Conservation (phyloP, 2,113 vertebrate genomes). For the Datnioides undecimradiatus region DNA sequence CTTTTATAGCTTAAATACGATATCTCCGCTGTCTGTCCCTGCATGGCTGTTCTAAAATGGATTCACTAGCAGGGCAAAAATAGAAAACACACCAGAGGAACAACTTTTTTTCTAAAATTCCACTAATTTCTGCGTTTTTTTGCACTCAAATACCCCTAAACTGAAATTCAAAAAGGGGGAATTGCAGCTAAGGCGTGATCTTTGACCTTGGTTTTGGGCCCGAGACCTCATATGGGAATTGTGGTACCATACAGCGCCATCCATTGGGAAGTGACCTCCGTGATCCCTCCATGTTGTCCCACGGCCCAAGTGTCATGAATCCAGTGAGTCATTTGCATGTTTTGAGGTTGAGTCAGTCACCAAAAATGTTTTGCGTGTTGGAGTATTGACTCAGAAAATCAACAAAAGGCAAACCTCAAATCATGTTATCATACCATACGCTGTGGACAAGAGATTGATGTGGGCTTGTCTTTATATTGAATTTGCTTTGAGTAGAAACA, state of each 20-base stretch:
- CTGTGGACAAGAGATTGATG: slow-evolving; percentile 17
- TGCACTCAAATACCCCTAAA: slow-evolving; percentile 24
- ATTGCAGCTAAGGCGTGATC: slow-evolving; percentile 38
- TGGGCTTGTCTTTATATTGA: slow-evolving; percentile 20
- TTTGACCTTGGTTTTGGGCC: slow-evolving; percentile 38
- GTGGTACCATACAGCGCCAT: slow-evolving; percentile 60
- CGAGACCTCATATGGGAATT: slow-evolving; percentile 49
- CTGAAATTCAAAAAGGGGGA: slow-evolving; percentile 27
- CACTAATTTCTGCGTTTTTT: slow-evolving; percentile 55
- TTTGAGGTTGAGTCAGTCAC: slow-evolving; percentile 65
- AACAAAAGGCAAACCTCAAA: slow-evolving; percentile 53
- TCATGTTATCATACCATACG: slow-evolving; percentile 23
- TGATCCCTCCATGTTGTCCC: slow-evolving; percentile 58
- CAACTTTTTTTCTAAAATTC: slow-evolving; percentile 29
- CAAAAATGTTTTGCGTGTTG: slow-evolving; percentile 40
- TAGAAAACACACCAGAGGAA: background rate
- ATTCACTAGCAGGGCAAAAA: slow-evolving; percentile 8
- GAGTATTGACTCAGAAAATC: slow-evolving; percentile 50
- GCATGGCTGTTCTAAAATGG: slow-evolving; percentile 45
- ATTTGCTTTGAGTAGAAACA: slow-evolving; percentile 25
- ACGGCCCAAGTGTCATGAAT: slow-evolving; percentile 65
- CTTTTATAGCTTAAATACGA: slow-evolving; percentile 69
- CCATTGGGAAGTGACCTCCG: slow-evolving; percentile 59
- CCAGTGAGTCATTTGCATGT: slow-evolving; percentile 70
- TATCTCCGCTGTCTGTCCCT: slow-evolving; percentile 54